Evolutionary conservation across 2,113 vertebrate species (phyloP), one percentile per base, ranked within the genome.

Genomic region (Spilogale gracilis): DNA sequence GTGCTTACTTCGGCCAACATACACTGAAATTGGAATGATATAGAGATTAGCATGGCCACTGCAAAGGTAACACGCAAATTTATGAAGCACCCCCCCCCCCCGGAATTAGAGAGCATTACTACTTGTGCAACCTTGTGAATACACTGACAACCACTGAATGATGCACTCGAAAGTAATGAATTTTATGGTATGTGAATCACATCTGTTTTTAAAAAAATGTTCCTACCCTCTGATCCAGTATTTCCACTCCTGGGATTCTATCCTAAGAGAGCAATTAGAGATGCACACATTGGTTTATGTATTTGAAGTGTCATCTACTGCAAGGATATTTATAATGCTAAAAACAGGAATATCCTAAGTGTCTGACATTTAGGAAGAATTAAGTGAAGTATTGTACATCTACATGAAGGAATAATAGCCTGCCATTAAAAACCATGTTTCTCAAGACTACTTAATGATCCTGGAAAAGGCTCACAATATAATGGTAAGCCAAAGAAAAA

Each of bases 21-120:
- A 95, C 56, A 89, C 84, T 81, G 69, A 97, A 84, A 92, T 13
- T 85, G n/a, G 61, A 94, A 95, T 32, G 23, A 82, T 91, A 69
- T 16, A 50, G 85, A 93, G 48, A 82, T 95, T 93, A 90, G 48
- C 50, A 76, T 60, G 54, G 50, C 16, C 25, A 32, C 27, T 52
- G 14, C 14, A 93, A 82, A 82, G 12, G 7, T 85, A 32, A 82
- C 60, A 86, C 25, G n/a, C 43, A 94, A 82, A 91, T 80, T 87
- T 81, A n/a, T 92, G 67, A 96, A 63, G 54, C 16, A 2, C 10
- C 80, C 13, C 38, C 80, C 21, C 82, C 21, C 13, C 7, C 83
- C 76, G 80, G 79, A 95, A 90, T 90, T 61, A 89, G 85, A 93
- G 23, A 89, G 56, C 50, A 79, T 38, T 89, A 78, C 56, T 80